Evolutionary conservation across 2,888 invertebrate species (phyloP).

Genomic region (Imbricaverruca yamaguchii): DNA sequence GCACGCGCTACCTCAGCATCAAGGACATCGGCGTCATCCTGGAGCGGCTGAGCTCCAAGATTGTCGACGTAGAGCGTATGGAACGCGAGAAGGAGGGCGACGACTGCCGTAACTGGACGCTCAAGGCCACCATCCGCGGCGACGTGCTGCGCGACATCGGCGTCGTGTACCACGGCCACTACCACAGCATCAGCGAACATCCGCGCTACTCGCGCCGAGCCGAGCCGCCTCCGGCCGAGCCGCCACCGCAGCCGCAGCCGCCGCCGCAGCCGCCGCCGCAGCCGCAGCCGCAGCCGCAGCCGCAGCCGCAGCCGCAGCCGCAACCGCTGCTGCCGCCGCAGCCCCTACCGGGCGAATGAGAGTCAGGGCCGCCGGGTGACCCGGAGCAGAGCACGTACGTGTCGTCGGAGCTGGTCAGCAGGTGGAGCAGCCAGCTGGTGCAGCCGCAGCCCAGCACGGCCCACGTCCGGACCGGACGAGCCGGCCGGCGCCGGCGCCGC

Average conservation of each 20-base stretch:
- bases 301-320: not conserved
- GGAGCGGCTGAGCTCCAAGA: slow-evolving; percentile 84
- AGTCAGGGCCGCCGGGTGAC: not conserved
- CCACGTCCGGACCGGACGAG: not conserved
- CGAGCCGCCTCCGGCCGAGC: not conserved
- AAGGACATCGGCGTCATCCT: slow-evolving; percentile 92
- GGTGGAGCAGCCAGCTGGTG: slow-evolving; percentile 10
- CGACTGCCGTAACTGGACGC: slow-evolving; percentile 94
- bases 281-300: not conserved
- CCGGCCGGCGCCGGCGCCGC: not conserved
- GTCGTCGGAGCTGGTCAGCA: not conserved
- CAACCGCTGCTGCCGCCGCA: not conserved
- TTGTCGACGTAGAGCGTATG: slow-evolving; percentile 83
- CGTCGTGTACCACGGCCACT: slow-evolving; percentile 90
- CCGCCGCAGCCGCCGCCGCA: not conserved
- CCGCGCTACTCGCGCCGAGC: slow-evolving; percentile 60
- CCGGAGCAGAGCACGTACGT: slow-evolving; percentile 17
- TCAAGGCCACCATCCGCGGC: slow-evolving; percentile 87
- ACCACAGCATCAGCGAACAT: slow-evolving; percentile 90
- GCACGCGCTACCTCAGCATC: slow-evolving; percentile 83
- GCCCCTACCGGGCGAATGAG: not conserved
- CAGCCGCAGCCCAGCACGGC: slow-evolving; percentile 1
- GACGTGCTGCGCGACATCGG: slow-evolving; percentile 84
- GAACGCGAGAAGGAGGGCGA: slow-evolving; percentile 87
- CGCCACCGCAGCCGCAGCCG: not conserved